Evolutionary conservation across 2,888 invertebrate genomes (phyloP).

Genomic region (Coelopa pilipes): DNA sequence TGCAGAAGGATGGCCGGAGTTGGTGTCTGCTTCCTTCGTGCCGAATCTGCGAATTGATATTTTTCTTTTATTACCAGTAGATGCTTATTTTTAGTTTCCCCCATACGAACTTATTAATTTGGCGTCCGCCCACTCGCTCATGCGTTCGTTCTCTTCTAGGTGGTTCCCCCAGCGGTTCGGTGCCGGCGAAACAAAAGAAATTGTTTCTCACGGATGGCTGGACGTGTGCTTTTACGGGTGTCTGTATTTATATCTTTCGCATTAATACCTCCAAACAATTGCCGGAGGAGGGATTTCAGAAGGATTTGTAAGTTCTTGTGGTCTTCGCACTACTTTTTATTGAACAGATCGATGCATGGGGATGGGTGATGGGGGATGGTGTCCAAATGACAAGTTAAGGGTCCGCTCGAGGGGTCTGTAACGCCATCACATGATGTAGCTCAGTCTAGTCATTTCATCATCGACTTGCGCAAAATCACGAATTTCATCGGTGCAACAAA

Average conservation of each 20-base stretch:
- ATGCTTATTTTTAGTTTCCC: background rate
- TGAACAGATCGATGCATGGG: background rate
- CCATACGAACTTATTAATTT: background rate
- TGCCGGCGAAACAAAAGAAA: slow-evolving; percentile 73
- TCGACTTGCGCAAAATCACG: too few relatives aligned
- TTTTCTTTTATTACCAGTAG: too few relatives aligned
- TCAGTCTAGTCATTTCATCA: too few relatives aligned
- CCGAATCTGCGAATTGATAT: too few relatives aligned
- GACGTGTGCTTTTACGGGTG: slow-evolving; percentile 82
- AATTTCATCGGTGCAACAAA: too few relatives aligned
- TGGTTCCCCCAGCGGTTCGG: slow-evolving; percentile 64
- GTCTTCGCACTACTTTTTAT: background rate
- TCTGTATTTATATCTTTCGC: slow-evolving; percentile 87
- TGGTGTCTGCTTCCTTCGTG: too few relatives aligned
- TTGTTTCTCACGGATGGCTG: slow-evolving; percentile 87
- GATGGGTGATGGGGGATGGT: background rate
- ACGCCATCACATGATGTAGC: too few relatives aligned
- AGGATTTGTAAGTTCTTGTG: slow-evolving; percentile 73
- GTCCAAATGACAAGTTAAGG: too few relatives aligned
- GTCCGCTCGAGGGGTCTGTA: too few relatives aligned
- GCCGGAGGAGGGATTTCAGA: slow-evolving; percentile 93
- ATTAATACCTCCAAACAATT: slow-evolving; percentile 85
- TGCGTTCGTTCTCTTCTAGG: background rate
- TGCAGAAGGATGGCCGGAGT: too few relatives aligned
- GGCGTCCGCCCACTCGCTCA: background rate